Conservation (phyloP, 2,888 invertebrate species). For the Conus canariensis region DNA sequence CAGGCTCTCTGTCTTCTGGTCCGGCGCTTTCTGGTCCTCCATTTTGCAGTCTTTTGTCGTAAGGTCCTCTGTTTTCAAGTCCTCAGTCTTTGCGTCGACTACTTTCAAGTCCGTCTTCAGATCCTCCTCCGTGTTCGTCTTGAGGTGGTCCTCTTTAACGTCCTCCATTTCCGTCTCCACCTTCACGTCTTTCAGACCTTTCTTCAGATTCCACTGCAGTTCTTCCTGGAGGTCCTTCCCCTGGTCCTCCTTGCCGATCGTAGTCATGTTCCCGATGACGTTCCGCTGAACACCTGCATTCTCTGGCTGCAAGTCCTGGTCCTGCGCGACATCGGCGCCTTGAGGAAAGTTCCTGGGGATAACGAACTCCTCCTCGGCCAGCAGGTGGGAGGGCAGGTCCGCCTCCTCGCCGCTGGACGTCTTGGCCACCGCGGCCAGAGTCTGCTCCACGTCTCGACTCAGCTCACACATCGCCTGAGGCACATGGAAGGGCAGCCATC, state of each 20-base stretch:
- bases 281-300: background rate
- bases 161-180: background rate
- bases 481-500: background rate
- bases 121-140: background rate
- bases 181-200: background rate
- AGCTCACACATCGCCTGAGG: background rate
- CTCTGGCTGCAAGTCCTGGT: background rate
- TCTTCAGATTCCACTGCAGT: background rate
- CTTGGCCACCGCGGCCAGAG: background rate
- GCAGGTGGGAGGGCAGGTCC: background rate
- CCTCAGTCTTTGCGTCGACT: background rate
- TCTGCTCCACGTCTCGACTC: background rate
- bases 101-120: no score
- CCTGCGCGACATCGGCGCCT: background rate
- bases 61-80: background rate
- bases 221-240: background rate
- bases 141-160: background rate
- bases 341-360: background rate
- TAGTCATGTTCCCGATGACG: background rate
- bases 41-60: background rate
- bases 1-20: background rate
- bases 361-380: background rate
- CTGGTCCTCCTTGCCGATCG: background rate
- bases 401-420: background rate
- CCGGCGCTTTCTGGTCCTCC: background rate